These are phyloP conservation scores for Sitophilus oryzae DNA, from an alignment of 1,140 invertebrate genomes.

Conservation along the genomic window DNA sequence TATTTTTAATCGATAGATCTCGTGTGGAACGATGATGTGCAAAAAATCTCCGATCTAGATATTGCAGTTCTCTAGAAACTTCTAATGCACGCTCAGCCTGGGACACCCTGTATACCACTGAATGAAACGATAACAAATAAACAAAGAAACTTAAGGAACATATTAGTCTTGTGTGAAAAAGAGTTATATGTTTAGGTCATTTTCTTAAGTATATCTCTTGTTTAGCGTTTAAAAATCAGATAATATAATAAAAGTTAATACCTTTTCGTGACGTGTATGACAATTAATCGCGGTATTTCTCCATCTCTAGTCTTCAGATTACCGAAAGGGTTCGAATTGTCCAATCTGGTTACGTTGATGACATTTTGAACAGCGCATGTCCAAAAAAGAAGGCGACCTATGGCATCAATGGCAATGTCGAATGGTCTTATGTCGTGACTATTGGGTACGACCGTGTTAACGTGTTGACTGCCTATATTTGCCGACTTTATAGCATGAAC, in stretches of 20 bases:
- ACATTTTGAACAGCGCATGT: conserved; percentile 74
- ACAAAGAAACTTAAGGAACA: too few species aligned
- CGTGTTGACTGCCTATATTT: conserved; percentile 60
- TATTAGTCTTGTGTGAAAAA: too few species aligned
- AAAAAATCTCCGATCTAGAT: too few species aligned
- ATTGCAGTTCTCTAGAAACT: too few species aligned
- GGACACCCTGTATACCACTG: too few species aligned
- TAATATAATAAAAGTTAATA: conserved; percentile 25
- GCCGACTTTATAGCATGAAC: conserved; percentile 67
- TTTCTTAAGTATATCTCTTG: too few species aligned
- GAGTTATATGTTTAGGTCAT: too few species aligned
- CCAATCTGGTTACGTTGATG: conserved; percentile 79
- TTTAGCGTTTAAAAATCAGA: too few species aligned
- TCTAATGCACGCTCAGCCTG: too few species aligned
- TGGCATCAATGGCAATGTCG: conserved; percentile 80
- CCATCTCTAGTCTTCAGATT: conserved; percentile 66
- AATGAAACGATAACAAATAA: too few species aligned
- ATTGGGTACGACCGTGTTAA: conserved; percentile 51
- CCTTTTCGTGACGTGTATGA: conserved; percentile 73
- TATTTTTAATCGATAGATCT: too few species aligned
- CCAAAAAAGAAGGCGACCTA: conserved; percentile 81
- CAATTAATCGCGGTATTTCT: conserved; percentile 75
- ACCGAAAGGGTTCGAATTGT: conserved; percentile 61
- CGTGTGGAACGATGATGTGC: too few species aligned
- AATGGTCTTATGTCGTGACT: conserved; percentile 52